These are phyloP conservation scores for Salarias fasciatus DNA, from an alignment of 2,797 vertebrate species.

Conservation along the genomic window DNA sequence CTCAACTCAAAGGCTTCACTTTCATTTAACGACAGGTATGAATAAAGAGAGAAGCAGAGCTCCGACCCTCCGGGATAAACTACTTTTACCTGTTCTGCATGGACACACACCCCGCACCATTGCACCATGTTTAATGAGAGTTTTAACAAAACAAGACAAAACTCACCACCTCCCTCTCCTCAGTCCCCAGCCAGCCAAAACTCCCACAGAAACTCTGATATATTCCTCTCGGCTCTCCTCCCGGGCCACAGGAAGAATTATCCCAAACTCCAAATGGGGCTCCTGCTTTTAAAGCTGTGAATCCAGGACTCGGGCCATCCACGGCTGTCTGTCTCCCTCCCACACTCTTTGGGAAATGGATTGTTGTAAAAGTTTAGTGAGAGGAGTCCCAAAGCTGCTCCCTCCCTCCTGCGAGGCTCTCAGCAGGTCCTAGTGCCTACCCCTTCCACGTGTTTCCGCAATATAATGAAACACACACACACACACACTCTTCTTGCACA, in stretches of 20 bases:
- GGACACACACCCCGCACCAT: slow-evolving; percentile 11
- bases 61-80: neutral
- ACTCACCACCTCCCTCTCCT: slow-evolving; percentile 71
- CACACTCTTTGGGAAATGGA: slow-evolving; percentile 82
- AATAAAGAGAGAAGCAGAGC: neutral
- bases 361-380: slow-evolving; percentile 83
- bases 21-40: slow-evolving; percentile 70
- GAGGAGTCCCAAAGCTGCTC: slow-evolving; percentile 70
- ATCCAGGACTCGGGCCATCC: slow-evolving; percentile 76
- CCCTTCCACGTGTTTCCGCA: slow-evolving; percentile 26
- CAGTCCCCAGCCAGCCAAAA: slow-evolving; percentile 51
- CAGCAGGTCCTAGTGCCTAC: slow-evolving; percentile 83
- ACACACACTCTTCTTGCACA: slow-evolving; percentile 36
- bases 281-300: slow-evolving; percentile 67
- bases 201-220: slow-evolving; percentile 62
- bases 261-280: slow-evolving; percentile 72
- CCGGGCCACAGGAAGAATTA: slow-evolving; percentile 51
- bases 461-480: slow-evolving; percentile 17
- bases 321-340: slow-evolving; percentile 75
- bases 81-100: slow-evolving; percentile 1
- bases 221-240: slow-evolving; percentile 77
- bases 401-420: slow-evolving; percentile 62
- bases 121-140: slow-evolving; percentile 34
- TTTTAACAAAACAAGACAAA: slow-evolving; percentile 30
- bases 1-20: slow-evolving; percentile 57